Base-by-base conservation (phyloP, 2,113 vertebrate species). In the Pongo pygmaeus region DNA sequence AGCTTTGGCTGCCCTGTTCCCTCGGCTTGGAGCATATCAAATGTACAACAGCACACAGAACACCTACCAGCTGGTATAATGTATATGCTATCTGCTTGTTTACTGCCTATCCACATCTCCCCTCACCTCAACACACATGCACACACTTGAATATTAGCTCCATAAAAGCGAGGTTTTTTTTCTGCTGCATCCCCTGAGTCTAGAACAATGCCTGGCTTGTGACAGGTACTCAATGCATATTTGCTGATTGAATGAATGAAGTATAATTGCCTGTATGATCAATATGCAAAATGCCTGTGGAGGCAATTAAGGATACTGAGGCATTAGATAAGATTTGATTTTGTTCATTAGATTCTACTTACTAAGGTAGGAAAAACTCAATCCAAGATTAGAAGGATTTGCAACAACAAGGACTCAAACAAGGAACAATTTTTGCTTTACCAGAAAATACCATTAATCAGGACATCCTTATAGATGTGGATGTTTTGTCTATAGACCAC, bases 401-500 rank as follows among this genome's bases (percentile, higher is more conserved):
- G 46, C 20, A 48, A 35, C 27, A 55, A 70, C 40, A 80, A 86
- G 57, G 38, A 46, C 10, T 12, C 6, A 93, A 93, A 89, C 30
- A 80, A 96, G 84, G 16, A 84, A 70, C 14, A 10, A 30, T 40
- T 95, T 89, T 88, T 84, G 64, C 92, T 90, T 89, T 89, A 80
- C 70, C 67, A 80, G 78, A 92, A 97, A 87, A 84, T n/a, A n/a
- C 77, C 40, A 57, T 88, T 89, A 38, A 89, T 55, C 18, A 87
- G 55, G 91, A 79, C 67, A 46, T 46, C 64, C 72, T 81, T 52
- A 3, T 48, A n/a, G n/a, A 78, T 11, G 48, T 32, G 6, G 91
- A 57, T 96, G 84, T 77, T 97, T 93, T 93, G 80, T 96, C 95
- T 95, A 5, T 69, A 77, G 83, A 64, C 17, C 30, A 55, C 70